These are phyloP conservation scores for Uropsilus gracilis DNA, from an alignment of 2,113 vertebrate species.

Conservation along the genomic window DNA sequence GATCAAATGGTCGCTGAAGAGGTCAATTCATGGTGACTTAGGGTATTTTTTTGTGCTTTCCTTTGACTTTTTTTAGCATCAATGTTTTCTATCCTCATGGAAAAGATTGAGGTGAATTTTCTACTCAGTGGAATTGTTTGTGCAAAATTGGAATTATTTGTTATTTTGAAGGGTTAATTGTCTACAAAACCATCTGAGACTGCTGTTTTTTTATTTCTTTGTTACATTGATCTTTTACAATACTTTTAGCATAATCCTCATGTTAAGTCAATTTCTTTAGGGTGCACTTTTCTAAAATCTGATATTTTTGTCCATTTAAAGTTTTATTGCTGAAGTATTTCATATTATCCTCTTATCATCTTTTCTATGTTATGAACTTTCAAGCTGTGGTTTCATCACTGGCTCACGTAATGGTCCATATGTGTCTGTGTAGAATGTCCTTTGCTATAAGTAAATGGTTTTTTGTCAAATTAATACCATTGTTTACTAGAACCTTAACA, in stretches of 20 bases:
- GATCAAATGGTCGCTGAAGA: background rate
- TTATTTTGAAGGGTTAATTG: background rate
- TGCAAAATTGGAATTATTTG: background rate
- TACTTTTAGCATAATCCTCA: background rate
- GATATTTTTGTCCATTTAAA: background rate
- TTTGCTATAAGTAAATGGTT: background rate
- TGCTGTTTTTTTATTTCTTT: background rate
- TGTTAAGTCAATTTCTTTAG: background rate
- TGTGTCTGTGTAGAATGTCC: background rate
- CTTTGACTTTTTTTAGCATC: background rate
- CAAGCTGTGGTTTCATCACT: background rate
- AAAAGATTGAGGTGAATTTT: background rate
- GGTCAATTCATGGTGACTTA: background rate
- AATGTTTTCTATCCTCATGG: background rate
- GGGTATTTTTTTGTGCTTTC: background rate
- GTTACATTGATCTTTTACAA: background rate
- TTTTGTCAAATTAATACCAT: background rate
- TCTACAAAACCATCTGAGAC: background rate
- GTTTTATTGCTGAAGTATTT: background rate
- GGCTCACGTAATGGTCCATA: background rate
- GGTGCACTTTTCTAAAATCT: background rate
- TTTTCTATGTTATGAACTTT: background rate
- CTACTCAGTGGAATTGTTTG: background rate
- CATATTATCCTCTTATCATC: background rate
- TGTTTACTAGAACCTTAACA: background rate